Evolutionary conservation across 2,797 vertebrate species (phyloP).

Genomic region (Enteromius paludinosus): DNA sequence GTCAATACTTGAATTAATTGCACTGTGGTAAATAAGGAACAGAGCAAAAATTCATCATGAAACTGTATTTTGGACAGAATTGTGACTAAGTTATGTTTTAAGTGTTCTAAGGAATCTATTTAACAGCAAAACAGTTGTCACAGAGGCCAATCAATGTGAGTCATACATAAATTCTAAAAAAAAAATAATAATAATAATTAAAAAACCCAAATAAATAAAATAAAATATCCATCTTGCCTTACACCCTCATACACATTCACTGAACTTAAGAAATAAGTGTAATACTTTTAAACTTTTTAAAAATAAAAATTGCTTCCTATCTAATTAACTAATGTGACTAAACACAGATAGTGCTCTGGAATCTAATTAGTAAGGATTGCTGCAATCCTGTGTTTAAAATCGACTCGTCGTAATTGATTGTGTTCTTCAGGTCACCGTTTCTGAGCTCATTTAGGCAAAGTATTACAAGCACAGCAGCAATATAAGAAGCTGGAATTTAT

Average conservation of each 20-base stretch:
- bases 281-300: background rate
- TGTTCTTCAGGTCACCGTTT: background rate
- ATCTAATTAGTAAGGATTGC: slow-evolving; percentile 30
- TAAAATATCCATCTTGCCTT: background rate
- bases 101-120: background rate
- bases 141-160: background rate
- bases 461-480: background rate
- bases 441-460: slow-evolving; percentile 3
- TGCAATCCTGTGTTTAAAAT: slow-evolving; percentile 27
- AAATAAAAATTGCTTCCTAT: slow-evolving; percentile 8
- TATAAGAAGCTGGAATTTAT: background rate
- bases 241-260: background rate
- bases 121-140: background rate
- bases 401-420: slow-evolving; percentile 10
- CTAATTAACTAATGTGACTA: slow-evolving; percentile 46
- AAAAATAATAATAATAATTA: background rate
- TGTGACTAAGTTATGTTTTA: background rate
- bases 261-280: background rate
- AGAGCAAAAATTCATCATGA: background rate
- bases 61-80: background rate
- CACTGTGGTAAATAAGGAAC: background rate
- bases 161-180: background rate
- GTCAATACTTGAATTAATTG: slow-evolving; percentile 27
- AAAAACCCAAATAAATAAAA: no score
- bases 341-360: slow-evolving; percentile 14